Evolutionary conservation across 2,113 vertebrate genomes (phyloP), one percentile per base, ranked within the genome.

Genomic region (Solea solea): DNA sequence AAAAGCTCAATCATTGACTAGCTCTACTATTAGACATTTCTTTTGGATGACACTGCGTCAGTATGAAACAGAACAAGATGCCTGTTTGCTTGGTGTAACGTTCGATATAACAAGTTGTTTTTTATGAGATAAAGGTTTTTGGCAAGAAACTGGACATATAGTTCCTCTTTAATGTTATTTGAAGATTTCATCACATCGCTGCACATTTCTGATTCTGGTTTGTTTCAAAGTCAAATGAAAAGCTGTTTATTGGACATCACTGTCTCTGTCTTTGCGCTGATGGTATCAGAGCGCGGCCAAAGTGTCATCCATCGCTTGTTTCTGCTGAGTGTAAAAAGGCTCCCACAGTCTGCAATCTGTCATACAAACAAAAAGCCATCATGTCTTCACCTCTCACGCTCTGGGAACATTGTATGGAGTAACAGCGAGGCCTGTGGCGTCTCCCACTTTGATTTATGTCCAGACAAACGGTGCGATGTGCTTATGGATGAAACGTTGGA

Each of bases 281-380:
- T 61, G 73, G 44, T 64, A 83, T 86, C 74, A 74, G 72, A 72
- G 70, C 64, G 39, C 65, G 64, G 60, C 70, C 66, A 62, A 72
- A 65, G 64, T 78, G 72, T 71, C 82, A 72, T 73, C 65, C 63
- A 73, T 77, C 72, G 45, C 50, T 67, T 77, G 49, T 83, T 91
- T 88, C 74, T 88, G 89, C 87, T 87, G 88, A 89, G 86, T 78
- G 75, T 81, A 71, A 86, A 21, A 82, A 80, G 74, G 65, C 75
- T 81, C 85, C 78, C 67, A 62, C 82, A 72, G 85, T 90, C 86
- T 86, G 87, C 84, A 84, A 76, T 89, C 87, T 89, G 90, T 87
- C 89, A 74, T 79, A 60, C 76, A 70, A 70, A 81, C 85, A 81
- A 51, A 72, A 74, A 72, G 74, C 79, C 77, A 81, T 85, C 84